A percentile compares a stretch with the other conserved stretches of the same genome.
phyloP scores from a whole-genome alignment of 1,140 invertebrate species.

The Trichonephila clavata region DNA sequence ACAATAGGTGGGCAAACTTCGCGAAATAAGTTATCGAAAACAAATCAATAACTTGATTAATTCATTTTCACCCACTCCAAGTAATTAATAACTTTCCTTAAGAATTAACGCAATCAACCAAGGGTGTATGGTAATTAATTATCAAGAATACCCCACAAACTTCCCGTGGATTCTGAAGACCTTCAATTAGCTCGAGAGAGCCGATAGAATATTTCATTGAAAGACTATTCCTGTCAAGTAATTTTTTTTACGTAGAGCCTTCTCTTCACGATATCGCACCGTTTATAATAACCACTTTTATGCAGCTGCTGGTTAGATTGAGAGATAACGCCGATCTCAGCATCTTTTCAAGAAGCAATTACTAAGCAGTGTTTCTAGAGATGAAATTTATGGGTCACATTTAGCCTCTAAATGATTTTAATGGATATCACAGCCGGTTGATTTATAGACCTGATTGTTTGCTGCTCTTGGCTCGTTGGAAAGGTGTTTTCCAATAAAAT shows the following conservation, averaged over 20 bases:
- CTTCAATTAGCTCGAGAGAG: neutral
- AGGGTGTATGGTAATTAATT: conserved; percentile 31
- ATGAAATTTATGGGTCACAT: conserved; percentile 18
- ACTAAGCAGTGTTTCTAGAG: neutral
- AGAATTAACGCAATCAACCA: neutral
- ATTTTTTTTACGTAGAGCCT: neutral
- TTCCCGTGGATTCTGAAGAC: neutral
- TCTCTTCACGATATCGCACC: neutral
- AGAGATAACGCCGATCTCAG: neutral
- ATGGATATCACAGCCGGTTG: neutral
- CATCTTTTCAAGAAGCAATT: conserved; percentile 32
- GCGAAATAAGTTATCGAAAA: neutral
- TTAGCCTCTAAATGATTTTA: conserved; percentile 35
- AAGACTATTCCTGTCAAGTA: neutral
- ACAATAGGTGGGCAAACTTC: conserved; percentile 1
- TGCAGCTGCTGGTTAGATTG: conserved; percentile 10
- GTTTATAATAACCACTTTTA: conserved; percentile 24
- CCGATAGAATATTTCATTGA: neutral
- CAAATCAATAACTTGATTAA: conserved; percentile 29
- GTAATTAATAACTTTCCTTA: conserved; percentile 3
- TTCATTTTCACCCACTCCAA: neutral
- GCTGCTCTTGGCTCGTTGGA: neutral
- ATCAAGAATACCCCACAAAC: neutral
- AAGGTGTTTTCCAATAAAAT: too few species aligned
- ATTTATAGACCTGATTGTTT: neutral